These are phyloP conservation scores for Oreohelix idahoensis DNA, from an alignment of 1,140 invertebrate genomes.

Conservation along the genomic window DNA sequence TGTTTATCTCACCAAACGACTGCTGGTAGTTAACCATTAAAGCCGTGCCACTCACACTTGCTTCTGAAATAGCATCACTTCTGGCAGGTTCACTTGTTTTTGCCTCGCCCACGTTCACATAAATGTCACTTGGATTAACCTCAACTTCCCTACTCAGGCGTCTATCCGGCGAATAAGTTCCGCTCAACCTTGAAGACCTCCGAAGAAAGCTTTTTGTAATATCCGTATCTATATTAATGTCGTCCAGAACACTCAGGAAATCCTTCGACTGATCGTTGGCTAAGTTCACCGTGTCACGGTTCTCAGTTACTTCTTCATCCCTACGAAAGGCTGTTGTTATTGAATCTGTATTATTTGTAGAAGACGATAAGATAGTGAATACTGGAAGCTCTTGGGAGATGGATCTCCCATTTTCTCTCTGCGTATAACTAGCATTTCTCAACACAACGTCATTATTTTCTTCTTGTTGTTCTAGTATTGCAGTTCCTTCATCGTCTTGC, in stretches of 20 bases:
- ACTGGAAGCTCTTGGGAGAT: not conserved
- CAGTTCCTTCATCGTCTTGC: not conserved
- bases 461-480: not conserved
- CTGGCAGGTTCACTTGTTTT: not conserved
- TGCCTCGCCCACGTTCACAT: too few relatives aligned
- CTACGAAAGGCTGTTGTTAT: not conserved
- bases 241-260: constrained; percentile 28
- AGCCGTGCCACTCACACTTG: not conserved
- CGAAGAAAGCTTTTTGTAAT: not conserved
- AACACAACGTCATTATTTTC: not conserved
- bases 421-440: not conserved
- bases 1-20: not conserved
- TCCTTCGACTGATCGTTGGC: not conserved
- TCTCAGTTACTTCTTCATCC: not conserved
- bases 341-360: not conserved
- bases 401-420: not conserved
- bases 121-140: not conserved
- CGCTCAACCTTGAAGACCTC: not conserved
- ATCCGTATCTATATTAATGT: constrained; percentile 19
- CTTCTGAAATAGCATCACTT: not conserved
- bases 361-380: not conserved
- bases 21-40: not conserved
- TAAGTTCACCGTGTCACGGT: not conserved
- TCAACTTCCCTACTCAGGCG: not conserved
- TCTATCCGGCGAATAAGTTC: not conserved